Evolutionary conservation across 2,888 invertebrate genomes (phyloP).

Genomic region (Eristalis pertinax): DNA sequence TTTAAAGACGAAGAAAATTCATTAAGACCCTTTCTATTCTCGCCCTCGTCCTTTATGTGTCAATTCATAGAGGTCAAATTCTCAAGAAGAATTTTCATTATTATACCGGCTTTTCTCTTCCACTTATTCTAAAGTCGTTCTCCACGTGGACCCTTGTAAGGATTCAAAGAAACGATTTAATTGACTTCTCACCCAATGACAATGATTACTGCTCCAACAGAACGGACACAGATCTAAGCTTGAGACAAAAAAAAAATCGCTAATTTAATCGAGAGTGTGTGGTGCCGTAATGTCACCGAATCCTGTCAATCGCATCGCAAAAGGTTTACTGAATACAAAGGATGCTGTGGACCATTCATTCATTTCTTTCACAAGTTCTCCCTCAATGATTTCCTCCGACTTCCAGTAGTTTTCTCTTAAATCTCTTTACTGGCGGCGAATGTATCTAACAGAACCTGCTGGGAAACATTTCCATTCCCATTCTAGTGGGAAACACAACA

Average conservation of each 20-base stretch:
- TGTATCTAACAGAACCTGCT: neutral
- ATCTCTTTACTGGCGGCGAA: neutral
- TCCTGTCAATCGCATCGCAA: neutral
- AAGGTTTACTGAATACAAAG: neutral
- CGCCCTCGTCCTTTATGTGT: neutral
- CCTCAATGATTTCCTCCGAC: neutral
- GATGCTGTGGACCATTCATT: neutral
- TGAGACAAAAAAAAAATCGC: too few relatives aligned
- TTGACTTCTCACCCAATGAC: neutral
- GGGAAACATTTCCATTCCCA: constrained; percentile 46
- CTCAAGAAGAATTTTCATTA: neutral
- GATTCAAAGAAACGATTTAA: neutral
- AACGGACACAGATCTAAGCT: too few relatives aligned
- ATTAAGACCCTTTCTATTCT: neutral
- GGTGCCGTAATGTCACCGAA: neutral
- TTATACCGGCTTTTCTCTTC: neutral
- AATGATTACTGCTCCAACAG: too few relatives aligned
- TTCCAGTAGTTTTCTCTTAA: constrained; percentile 54
- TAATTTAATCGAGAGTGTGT: neutral
- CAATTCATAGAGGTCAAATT: neutral
- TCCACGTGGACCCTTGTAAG: neutral
- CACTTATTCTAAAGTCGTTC: neutral
- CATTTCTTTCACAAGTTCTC: neutral
- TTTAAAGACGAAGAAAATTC: neutral
- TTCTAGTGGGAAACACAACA: constrained; percentile 11